phyloP scores from a whole-genome alignment of 2,888 invertebrate genomes.

The Athalia circularis region DNA sequence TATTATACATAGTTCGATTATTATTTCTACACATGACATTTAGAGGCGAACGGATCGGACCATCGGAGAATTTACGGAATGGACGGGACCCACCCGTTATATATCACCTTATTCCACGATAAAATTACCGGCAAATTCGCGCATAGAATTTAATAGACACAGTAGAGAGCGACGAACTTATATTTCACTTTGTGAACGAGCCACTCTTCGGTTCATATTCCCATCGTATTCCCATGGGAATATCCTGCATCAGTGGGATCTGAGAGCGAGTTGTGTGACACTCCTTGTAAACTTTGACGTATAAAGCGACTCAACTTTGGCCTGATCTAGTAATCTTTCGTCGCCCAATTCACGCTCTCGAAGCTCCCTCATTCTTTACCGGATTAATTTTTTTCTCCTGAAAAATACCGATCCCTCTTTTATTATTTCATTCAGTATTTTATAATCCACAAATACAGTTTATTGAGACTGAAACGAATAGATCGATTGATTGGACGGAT shows the following conservation, averaged over 20 bases:
- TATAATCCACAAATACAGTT: too few relatives aligned
- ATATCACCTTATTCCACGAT: too few relatives aligned
- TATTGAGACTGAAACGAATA: too few relatives aligned
- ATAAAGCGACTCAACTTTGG: slow-evolving; percentile 1
- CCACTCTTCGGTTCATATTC: slow-evolving; percentile 3
- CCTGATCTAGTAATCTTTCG: slow-evolving; percentile 26
- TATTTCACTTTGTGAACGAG: not conserved
- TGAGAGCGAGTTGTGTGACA: not conserved
- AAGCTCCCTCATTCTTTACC: not conserved
- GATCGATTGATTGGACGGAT: too few relatives aligned
- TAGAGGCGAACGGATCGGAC: not conserved
- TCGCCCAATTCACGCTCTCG: not conserved
- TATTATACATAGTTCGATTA: too few relatives aligned
- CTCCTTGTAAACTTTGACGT: slow-evolving; percentile 10
- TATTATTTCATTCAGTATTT: too few relatives aligned
- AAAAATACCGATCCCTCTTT: too few relatives aligned
- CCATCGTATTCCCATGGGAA: slow-evolving; percentile 3
- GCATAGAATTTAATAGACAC: not conserved
- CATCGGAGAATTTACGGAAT: not conserved
- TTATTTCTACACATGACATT: too few relatives aligned
- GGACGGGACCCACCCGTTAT: not conserved
- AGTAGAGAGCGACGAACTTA: not conserved
- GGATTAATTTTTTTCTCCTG: not conserved
- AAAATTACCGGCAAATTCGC: too few relatives aligned
- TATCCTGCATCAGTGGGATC: not conserved